Percentiles rank a stretch among this genome's conserved stretches.
Evolutionary conservation across 2,797 vertebrate genomes (phyloP).

Genomic region (Loriculus beryllinus): DNA sequence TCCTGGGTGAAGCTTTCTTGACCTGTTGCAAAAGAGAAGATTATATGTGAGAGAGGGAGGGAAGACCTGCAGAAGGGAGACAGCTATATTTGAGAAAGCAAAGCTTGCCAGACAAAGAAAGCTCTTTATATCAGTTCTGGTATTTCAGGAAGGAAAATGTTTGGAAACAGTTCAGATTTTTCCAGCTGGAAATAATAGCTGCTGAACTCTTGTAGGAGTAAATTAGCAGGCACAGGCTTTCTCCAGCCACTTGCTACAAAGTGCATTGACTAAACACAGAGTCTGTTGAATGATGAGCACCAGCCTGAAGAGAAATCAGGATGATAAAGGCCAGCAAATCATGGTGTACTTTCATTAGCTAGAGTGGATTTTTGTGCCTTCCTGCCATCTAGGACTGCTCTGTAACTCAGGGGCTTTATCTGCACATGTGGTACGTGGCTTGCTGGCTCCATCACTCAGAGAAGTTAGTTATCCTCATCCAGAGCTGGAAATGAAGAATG

Average conservation of each 20-base stretch:
- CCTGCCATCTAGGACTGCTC: neutral
- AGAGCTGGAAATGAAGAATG: neutral
- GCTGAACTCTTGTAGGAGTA: neutral
- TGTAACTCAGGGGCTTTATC: neutral
- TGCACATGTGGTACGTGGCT: neutral
- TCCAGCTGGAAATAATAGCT: constrained; percentile 2
- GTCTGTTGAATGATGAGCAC: neutral
- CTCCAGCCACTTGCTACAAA: neutral
- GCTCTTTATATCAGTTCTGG: neutral
- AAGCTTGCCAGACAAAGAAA: neutral
- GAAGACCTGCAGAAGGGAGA: neutral
- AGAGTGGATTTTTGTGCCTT: neutral
- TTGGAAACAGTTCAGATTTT: neutral
- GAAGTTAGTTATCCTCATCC: neutral
- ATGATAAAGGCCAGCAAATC: neutral
- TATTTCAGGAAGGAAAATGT: neutral
- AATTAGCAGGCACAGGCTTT: neutral
- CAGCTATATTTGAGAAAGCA: neutral
- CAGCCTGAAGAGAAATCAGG: neutral
- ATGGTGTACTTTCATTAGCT: neutral
- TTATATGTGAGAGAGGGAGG: neutral
- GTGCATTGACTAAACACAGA: fast-evolving
- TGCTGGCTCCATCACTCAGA: neutral
- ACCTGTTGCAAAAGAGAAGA: neutral
- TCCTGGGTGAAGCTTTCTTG: neutral